A percentile compares a stretch with the other conserved stretches of the same genome.
Evolutionary conservation across 2,113 vertebrate species (phyloP).

Genomic region (Tautogolabrus adspersus): DNA sequence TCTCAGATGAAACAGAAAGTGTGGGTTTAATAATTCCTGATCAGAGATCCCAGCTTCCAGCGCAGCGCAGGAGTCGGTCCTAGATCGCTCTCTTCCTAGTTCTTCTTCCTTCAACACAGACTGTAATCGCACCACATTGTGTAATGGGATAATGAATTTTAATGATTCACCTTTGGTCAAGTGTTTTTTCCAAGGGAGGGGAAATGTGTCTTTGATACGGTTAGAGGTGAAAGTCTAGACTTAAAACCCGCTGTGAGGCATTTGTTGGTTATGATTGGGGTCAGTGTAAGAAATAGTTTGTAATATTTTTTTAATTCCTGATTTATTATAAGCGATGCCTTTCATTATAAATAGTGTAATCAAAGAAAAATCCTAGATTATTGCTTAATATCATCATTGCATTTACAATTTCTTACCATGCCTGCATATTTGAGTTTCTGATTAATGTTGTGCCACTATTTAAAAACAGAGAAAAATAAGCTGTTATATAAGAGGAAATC

Average conservation of each 20-base stretch:
- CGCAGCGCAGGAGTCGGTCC: constrained; percentile 31
- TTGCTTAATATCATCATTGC: no score
- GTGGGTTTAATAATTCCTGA: constrained; percentile 73
- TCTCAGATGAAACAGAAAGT: constrained; percentile 74
- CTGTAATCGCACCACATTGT: constrained; percentile 20
- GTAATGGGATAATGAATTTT: constrained; percentile 37
- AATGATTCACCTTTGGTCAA: constrained; percentile 12
- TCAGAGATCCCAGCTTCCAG: constrained; percentile 48
- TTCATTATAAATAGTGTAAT: neutral
- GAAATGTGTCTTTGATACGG: constrained; percentile 18
- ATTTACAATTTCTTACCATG: no score
- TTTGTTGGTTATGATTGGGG: neutral
- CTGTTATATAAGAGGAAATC: neutral
- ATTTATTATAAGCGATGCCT: neutral
- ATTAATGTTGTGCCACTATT: no score
- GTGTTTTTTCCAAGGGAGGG: constrained; percentile 5
- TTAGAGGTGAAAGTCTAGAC: constrained; percentile 17
- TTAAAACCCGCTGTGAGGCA: neutral
- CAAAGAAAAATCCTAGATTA: no score
- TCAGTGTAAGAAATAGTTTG: neutral
- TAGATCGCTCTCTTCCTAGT: neutral
- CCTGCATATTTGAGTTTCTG: no score
- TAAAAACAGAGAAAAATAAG: neutral
- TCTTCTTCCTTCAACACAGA: constrained; percentile 3
- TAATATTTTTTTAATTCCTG: neutral